Percentiles rank a stretch among this genome's conserved stretches.
phyloP scores from a whole-genome alignment of 1,140 invertebrate species.

The Drosophila kurseongensis region DNA sequence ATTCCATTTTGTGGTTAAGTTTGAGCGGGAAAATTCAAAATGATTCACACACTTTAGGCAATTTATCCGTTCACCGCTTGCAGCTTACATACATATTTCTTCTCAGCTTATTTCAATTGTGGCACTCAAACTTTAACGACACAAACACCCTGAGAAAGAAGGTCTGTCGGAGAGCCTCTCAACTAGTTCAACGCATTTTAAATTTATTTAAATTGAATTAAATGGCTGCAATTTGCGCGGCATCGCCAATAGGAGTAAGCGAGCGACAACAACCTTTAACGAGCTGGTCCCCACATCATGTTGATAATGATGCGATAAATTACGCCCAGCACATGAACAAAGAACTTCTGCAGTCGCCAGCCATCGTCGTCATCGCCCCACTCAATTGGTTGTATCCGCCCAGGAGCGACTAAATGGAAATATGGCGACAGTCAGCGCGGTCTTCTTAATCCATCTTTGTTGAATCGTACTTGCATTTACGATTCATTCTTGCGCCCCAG shows the following conservation, averaged over 20 bases:
- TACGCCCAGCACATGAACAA: conserved; percentile 45
- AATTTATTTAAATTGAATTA: conserved; percentile 83
- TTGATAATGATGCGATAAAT: conserved; percentile 68
- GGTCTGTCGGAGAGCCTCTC: conserved; percentile 10
- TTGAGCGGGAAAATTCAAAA: neutral
- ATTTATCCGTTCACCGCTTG: conserved; percentile 10
- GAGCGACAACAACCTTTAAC: conserved; percentile 50
- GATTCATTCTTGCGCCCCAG: conserved; percentile 3
- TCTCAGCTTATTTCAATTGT: conserved; percentile 34
- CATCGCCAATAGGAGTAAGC: conserved; percentile 54
- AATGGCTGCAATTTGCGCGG: conserved; percentile 77
- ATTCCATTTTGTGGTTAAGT: neutral
- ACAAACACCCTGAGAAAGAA: conserved; percentile 18
- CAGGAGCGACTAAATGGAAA: conserved; percentile 52
- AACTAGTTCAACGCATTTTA: conserved; percentile 76
- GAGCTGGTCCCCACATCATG: conserved; percentile 34
- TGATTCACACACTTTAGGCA: conserved; percentile 25
- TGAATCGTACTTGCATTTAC: conserved; percentile 10
- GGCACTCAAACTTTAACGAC: conserved; percentile 30
- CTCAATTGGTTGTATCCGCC: conserved; percentile 76
- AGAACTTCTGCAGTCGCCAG: conserved; percentile 51
- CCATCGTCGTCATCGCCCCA: conserved; percentile 54
- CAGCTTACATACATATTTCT: conserved; percentile 7
- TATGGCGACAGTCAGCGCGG: conserved; percentile 67
- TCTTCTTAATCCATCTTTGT: conserved; percentile 34